phyloP scores from a whole-genome alignment of 2,888 invertebrate genomes.

The Trissonchulus latispiculum region DNA sequence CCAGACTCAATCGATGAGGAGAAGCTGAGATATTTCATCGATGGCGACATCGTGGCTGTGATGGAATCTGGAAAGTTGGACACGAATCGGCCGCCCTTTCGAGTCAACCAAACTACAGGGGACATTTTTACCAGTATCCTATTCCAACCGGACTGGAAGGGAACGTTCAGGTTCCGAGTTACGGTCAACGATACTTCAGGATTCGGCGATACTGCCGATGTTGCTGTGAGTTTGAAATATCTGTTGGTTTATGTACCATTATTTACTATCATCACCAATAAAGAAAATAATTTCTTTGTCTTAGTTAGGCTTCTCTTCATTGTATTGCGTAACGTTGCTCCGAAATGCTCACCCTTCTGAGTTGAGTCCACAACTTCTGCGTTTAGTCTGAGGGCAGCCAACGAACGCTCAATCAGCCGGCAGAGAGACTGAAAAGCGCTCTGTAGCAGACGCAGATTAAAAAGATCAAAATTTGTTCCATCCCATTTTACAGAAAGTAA shows the following conservation, averaged over 20 bases:
- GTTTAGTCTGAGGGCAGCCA: too few relatives aligned
- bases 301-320: too few relatives aligned
- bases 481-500: too few relatives aligned
- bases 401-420: too few relatives aligned
- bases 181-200: conserved; percentile 74
- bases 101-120: conserved; percentile 69
- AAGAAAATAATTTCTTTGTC: neutral
- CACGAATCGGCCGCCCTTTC: conserved; percentile 60
- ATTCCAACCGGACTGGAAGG: conserved; percentile 91
- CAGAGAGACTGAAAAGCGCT: too few relatives aligned
- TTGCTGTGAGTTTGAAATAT: conserved; percentile 54
- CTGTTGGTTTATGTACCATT: neutral
- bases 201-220: conserved; percentile 66
- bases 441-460: too few relatives aligned
- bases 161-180: conserved; percentile 84
- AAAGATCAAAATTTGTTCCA: too few relatives aligned
- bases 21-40: neutral
- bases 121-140: conserved; percentile 80
- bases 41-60: neutral
- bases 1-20: neutral
- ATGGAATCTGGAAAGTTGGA: neutral
- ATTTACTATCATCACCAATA: neutral
- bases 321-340: neutral
- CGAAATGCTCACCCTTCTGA: too few relatives aligned
- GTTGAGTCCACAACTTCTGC: too few relatives aligned